phyloP scores from a whole-genome alignment of 2,113 vertebrate genomes.

The Epinephelus lanceolatus region DNA sequence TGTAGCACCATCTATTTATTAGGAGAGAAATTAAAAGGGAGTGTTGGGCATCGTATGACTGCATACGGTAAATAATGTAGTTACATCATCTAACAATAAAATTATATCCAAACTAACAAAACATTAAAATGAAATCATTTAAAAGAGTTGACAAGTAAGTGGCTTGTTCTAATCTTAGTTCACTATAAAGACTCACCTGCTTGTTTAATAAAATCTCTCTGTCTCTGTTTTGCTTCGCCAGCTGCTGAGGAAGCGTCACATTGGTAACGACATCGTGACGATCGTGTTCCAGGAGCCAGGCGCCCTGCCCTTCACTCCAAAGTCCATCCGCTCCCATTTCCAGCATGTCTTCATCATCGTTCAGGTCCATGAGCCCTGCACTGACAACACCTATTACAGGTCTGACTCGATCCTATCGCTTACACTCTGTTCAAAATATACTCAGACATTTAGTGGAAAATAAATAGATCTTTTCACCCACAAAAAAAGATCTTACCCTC shows the following conservation, averaged over 20 bases:
- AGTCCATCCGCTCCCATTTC: slow-evolving; percentile 93
- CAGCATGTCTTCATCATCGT: slow-evolving; percentile 94
- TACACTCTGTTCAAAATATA: background rate
- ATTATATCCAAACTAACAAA: background rate
- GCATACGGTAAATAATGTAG: background rate
- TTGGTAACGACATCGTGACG: slow-evolving; percentile 94
- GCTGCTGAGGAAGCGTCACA: slow-evolving; percentile 93
- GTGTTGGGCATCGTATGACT: too few species aligned
- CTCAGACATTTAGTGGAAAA: background rate
- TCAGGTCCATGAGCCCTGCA: slow-evolving; percentile 86
- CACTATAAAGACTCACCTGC: background rate
- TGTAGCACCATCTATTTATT: too few species aligned
- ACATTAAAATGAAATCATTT: too few species aligned
- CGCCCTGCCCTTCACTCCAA: slow-evolving; percentile 90
- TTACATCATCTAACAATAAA: background rate
- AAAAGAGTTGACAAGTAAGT: too few species aligned
- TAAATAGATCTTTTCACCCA: too few species aligned
- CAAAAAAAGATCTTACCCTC: background rate
- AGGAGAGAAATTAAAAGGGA: too few species aligned
- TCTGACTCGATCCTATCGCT: slow-evolving; percentile 55
- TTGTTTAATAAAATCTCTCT: slow-evolving; percentile 25
- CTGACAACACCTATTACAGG: slow-evolving; percentile 90
- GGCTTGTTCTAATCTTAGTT: background rate
- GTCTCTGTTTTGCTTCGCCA: slow-evolving; percentile 63
- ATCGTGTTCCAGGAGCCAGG: slow-evolving; percentile 94